These are phyloP conservation scores for Zaprionus nigranus DNA, from an alignment of 1,140 invertebrate species.

Conservation along the genomic window DNA sequence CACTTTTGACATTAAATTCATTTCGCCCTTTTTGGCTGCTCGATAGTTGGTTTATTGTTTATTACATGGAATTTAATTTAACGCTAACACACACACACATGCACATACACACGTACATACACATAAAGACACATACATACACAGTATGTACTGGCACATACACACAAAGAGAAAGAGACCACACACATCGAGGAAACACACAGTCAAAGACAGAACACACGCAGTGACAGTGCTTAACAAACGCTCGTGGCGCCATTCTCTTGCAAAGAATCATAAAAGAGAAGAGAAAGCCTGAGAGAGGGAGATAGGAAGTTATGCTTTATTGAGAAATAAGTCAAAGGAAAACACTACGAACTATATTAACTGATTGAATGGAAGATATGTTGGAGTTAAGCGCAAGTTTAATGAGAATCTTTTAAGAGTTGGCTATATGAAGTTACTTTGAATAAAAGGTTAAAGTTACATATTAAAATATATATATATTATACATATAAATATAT, in stretches of 20 bases:
- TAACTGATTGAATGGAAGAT: too few relatives aligned
- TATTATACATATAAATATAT: too few relatives aligned
- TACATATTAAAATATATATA: too few relatives aligned
- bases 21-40: conserved; percentile 66
- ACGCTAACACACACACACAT: conserved; percentile 52
- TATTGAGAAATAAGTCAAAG: too few relatives aligned
- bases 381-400: too few relatives aligned
- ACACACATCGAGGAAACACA: background rate
- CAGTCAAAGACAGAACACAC: background rate
- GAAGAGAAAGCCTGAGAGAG: background rate
- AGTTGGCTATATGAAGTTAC: too few relatives aligned
- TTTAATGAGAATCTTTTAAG: too few relatives aligned
- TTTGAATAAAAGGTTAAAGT: too few relatives aligned
- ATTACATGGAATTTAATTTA: conserved; percentile 79
- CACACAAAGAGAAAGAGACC: background rate
- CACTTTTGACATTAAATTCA: conserved; percentile 81
- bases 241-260: conserved; percentile 36
- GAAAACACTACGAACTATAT: too few relatives aligned
- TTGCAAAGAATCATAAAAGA: conserved; percentile 44
- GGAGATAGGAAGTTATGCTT: too few relatives aligned
- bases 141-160: background rate
- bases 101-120: background rate
- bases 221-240: background rate
- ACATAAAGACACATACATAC: conserved; percentile 10
- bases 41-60: conserved; percentile 70